Evolutionary conservation across 2,113 vertebrate genomes (phyloP), one percentile per base, ranked within the genome.

Genomic region (Labeo rohita): DNA sequence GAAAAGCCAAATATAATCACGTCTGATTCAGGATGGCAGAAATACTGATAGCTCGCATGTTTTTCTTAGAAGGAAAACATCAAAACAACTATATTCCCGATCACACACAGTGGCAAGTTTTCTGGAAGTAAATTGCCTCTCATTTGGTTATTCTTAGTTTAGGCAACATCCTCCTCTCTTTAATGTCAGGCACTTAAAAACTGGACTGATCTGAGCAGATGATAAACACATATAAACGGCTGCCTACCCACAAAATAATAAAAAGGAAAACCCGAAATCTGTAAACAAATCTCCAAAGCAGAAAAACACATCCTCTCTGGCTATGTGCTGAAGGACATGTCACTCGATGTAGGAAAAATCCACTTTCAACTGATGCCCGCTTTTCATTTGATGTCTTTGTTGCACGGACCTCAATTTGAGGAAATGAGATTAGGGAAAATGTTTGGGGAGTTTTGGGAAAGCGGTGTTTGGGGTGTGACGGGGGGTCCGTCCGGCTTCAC

Each of bases 121-220:
- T 74, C 15, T 63, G 66, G 73, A 80, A 73, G 85, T 84, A 88
- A 91, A 92, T 89, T 88, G 78, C 82, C 65, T 72, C 84, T 89
- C 90, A 90, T 88, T 88, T 77, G 86, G 87, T 87, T 91, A 87
- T 88, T 91, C 85, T 87, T 87, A 81, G 73, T 84, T 80, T 88
- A 84, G 87, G 77, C 87, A 88, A 72, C 88, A 89, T 87, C 89
- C 85, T 61, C 49, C 59, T 77, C 77, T 83, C 88, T 90, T 92
- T 92, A 56, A 92, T 83, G 89, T 89, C 49, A 15, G 43, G 45
- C 76, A 68, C 83, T 75, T 87, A 83, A 84, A 91, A 90, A 90
- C 88, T 56, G 78, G 77, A 34, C 84, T 87, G 80, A 91, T 89
- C 87, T 80, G 65, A 72, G 15, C 18, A 66, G 28, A 56, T n/a